A percentile compares a stretch with the other conserved stretches of the same genome.
These are phyloP conservation scores for Thaleichthys pacificus DNA, from an alignment of 2,797 vertebrate species.

Conservation along the genomic window DNA sequence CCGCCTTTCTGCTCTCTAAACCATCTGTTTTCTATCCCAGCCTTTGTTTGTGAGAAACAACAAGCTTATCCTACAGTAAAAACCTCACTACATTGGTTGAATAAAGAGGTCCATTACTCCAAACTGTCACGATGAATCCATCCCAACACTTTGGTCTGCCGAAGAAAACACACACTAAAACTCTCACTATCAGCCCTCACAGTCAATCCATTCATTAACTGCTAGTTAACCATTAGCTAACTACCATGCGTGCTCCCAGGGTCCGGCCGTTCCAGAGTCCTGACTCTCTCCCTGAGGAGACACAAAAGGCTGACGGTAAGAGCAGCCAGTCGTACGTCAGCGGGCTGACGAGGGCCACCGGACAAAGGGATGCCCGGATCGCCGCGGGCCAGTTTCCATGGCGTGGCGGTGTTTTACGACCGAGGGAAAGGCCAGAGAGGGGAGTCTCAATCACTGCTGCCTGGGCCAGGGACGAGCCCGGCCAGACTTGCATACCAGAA, in stretches of 20 bases:
- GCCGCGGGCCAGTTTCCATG: constrained; percentile 60
- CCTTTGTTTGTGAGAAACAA: neutral
- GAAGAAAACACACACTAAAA: neutral
- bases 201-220: neutral
- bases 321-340: constrained; percentile 29
- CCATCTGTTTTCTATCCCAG: neutral
- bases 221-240: constrained; percentile 9
- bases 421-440: constrained; percentile 54
- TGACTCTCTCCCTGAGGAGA: constrained; percentile 20
- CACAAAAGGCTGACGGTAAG: constrained; percentile 32
- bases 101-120: neutral
- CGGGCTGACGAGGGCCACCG: constrained; percentile 21
- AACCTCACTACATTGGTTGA: neutral
- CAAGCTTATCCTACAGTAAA: neutral
- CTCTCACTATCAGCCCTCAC: neutral
- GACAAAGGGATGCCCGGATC: constrained; percentile 60
- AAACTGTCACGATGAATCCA: neutral
- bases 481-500: constrained; percentile 1
- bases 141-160: neutral
- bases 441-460: constrained; percentile 56
- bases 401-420: constrained; percentile 60
- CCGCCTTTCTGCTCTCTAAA: neutral
- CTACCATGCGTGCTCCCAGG: neutral
- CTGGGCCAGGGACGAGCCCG: constrained; percentile 22
- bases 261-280: neutral